Conservation (phyloP, 2,888 invertebrate genomes). For the Spicauda simplicius region DNA sequence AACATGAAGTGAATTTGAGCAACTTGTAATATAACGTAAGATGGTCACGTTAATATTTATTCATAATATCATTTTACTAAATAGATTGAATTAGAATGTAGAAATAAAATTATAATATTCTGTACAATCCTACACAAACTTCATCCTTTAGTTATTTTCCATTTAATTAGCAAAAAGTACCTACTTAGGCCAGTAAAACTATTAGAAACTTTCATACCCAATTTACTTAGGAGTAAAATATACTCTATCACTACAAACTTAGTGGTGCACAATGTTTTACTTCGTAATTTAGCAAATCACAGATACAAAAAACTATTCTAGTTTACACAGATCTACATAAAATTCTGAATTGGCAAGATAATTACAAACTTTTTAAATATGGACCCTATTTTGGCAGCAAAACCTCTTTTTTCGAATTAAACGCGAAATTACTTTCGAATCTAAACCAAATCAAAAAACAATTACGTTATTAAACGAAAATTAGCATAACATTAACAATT, state of each 20-base stretch:
- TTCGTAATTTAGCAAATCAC: slow-evolving; percentile 16
- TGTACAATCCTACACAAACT: neutral
- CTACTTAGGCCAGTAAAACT: slow-evolving; percentile 11
- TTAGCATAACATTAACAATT: too few relatives aligned
- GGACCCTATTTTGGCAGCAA: neutral
- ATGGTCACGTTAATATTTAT: slow-evolving; percentile 5
- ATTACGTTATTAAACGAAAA: too few relatives aligned
- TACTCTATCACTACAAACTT: slow-evolving; percentile 17
- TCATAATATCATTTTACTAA: neutral
- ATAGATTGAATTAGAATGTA: slow-evolving; percentile 20
- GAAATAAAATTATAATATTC: slow-evolving; percentile 6
- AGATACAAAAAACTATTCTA: slow-evolving; percentile 24
- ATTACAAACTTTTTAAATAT: neutral
- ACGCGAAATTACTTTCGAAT: neutral
- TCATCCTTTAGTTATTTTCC: slow-evolving; percentile 10
- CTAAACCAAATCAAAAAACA: too few relatives aligned
- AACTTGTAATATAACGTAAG: neutral
- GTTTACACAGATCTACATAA: slow-evolving; percentile 31
- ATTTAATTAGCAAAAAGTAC: slow-evolving; percentile 5
- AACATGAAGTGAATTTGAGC: slow-evolving; percentile 11
- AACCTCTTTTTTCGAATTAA: neutral
- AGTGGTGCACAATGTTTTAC: slow-evolving; percentile 28
- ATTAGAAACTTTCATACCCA: slow-evolving; percentile 4
- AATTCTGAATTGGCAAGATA: slow-evolving; percentile 1
- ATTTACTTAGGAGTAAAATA: slow-evolving; percentile 1